These are phyloP conservation scores for Hyphantria cunea DNA, from an alignment of 1,140 invertebrate species.

Conservation along the genomic window DNA sequence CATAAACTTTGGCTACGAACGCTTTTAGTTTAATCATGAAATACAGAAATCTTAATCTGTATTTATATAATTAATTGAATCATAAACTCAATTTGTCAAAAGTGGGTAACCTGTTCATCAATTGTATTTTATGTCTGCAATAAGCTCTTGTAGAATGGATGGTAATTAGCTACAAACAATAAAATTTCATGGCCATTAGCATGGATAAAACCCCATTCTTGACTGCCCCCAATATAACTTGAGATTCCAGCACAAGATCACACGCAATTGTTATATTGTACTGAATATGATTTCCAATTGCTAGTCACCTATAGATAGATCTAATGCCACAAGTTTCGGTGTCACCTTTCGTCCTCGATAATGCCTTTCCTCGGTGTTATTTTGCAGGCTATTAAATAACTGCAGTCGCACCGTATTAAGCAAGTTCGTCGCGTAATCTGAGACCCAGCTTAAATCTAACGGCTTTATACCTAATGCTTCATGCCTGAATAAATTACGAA, in stretches of 20 bases:
- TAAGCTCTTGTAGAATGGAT: not conserved
- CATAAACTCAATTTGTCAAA: not conserved
- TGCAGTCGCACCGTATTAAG: slow-evolving; percentile 70
- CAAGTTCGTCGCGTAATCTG: slow-evolving; percentile 70
- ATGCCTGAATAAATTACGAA: slow-evolving; percentile 57
- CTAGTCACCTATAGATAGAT: slow-evolving; percentile 56
- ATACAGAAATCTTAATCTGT: not conserved
- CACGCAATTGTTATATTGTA: not conserved
- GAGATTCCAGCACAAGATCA: not conserved
- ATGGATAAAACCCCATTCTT: not conserved
- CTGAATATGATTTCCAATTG: slow-evolving; percentile 31
- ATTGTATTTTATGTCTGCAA: not conserved
- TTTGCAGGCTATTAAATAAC: slow-evolving; percentile 76
- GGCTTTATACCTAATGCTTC: slow-evolving; percentile 61
- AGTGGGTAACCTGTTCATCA: not conserved
- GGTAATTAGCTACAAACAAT: not conserved
- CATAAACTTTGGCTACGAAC: not conserved
- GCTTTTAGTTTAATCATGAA: not conserved
- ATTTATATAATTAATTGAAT: not conserved
- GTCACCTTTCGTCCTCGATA: slow-evolving; percentile 73
- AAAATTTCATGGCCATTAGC: not conserved
- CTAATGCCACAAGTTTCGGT: slow-evolving; percentile 66
- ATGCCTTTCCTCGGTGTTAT: slow-evolving; percentile 70
- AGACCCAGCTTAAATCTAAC: slow-evolving; percentile 70
- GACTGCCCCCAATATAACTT: not conserved